phyloP scores from a whole-genome alignment of 2,113 vertebrate genomes.

The Heterotilapia buettikoferi region DNA sequence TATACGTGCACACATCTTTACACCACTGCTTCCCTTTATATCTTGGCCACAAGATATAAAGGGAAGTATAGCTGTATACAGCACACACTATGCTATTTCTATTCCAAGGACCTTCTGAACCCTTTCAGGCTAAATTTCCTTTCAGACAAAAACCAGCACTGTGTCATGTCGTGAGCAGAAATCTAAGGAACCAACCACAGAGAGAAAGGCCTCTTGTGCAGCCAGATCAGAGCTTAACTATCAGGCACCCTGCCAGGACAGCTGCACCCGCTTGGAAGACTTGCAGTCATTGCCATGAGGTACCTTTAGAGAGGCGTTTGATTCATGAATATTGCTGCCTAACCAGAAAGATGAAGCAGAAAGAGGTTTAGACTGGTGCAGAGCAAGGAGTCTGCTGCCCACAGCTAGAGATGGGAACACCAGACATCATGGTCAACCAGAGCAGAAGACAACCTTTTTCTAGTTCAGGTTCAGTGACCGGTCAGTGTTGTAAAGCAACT shows the following conservation, averaged over 20 bases:
- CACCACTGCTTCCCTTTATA: neutral
- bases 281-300: slow-evolving; percentile 12
- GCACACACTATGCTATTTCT: neutral
- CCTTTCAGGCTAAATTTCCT: slow-evolving; percentile 3
- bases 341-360: neutral
- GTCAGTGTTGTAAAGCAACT: neutral
- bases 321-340: slow-evolving; percentile 16
- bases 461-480: neutral
- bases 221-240: slow-evolving; percentile 49
- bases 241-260: slow-evolving; percentile 59
- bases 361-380: slow-evolving; percentile 15
- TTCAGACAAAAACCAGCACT: slow-evolving; percentile 4
- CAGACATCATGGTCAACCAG: neutral
- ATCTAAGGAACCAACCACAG: slow-evolving; percentile 12
- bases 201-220: slow-evolving; percentile 47
- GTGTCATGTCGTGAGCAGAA: slow-evolving; percentile 29
- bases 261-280: slow-evolving; percentile 58
- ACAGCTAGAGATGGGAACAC: neutral
- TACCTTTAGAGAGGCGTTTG: slow-evolving; percentile 22
- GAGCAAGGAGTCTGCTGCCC: neutral
- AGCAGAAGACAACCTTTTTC: neutral
- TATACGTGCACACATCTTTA: neutral
- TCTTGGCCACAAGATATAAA: neutral
- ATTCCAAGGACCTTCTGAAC: neutral
- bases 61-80: neutral